A percentile compares a stretch with the other conserved stretches of the same genome.
These are phyloP conservation scores for Cyprinella venusta DNA, from an alignment of 2,797 vertebrate genomes.

Conservation along the genomic window DNA sequence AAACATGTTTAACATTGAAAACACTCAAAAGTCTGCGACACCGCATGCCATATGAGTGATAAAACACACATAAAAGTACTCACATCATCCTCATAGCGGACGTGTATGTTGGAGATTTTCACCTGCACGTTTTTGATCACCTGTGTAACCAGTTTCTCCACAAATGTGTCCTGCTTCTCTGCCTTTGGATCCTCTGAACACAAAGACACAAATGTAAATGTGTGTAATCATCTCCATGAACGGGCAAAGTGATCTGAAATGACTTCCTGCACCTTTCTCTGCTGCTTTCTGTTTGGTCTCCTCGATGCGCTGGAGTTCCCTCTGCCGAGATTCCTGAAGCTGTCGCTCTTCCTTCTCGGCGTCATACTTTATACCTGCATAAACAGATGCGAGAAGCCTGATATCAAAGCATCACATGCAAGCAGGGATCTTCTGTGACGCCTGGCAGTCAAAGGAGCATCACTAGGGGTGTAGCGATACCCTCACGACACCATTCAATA, in stretches of 20 bases:
- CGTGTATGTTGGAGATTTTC: conserved; percentile 95
- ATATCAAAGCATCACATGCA: background rate
- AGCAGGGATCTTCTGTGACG: background rate
- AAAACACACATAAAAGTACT: conserved; percentile 71
- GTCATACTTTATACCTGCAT: conserved; percentile 93
- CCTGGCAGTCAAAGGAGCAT: background rate
- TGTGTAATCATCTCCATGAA: background rate
- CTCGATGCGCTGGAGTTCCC: conserved; percentile 93
- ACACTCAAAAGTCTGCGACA: background rate
- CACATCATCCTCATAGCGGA: conserved; percentile 97
- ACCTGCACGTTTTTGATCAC: conserved; percentile 98
- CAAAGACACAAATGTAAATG: background rate
- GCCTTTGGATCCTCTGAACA: conserved; percentile 80
- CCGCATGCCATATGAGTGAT: background rate
- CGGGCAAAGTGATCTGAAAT: background rate
- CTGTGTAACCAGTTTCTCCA: conserved; percentile 96
- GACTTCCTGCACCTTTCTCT: conserved; percentile 80
- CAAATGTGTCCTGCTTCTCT: conserved; percentile 94
- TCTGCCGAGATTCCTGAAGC: conserved; percentile 89
- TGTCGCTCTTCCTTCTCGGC: conserved; percentile 93
- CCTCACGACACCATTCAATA: no score
- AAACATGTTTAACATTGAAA: conserved; percentile 33
- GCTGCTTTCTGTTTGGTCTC: conserved; percentile 94
- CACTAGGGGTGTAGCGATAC: no score
- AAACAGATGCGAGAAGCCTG: background rate